These are phyloP conservation scores for Proterorhinus semilunaris DNA, from an alignment of 2,113 vertebrate species.

Conservation along the genomic window DNA sequence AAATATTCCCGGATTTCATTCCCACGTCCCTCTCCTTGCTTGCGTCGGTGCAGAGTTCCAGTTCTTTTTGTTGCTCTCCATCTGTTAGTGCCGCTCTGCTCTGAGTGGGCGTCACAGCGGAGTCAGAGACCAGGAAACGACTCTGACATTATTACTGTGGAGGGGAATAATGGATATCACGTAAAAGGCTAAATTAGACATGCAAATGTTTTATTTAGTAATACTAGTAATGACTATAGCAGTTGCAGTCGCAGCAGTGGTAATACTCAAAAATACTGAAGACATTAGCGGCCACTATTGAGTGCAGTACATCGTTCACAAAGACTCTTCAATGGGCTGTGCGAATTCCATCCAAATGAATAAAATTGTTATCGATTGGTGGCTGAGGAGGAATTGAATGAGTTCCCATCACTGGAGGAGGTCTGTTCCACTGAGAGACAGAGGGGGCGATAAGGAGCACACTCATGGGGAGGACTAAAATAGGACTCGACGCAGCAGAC, in stretches of 20 bases:
- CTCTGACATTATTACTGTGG: background rate
- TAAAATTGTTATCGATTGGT: background rate
- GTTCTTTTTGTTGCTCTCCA: conserved; percentile 40
- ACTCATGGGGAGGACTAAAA: conserved; percentile 10
- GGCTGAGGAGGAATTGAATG: background rate
- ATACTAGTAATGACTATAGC: too few relatives aligned
- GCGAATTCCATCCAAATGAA: background rate
- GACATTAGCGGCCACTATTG: background rate
- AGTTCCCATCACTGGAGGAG: conserved; percentile 8
- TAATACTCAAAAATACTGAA: background rate
- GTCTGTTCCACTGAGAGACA: conserved; percentile 33
- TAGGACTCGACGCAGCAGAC: conserved; percentile 1
- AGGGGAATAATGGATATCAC: background rate
- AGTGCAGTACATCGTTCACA: background rate
- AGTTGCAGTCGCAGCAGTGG: background rate
- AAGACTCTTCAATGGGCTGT: background rate
- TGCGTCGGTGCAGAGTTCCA: background rate
- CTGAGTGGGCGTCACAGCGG: conserved; percentile 55
- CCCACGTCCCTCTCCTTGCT: conserved; percentile 3
- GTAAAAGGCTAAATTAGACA: background rate
- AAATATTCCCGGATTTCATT: conserved; percentile 7
- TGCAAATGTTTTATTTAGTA: conserved; percentile 5
- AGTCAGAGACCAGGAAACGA: conserved; percentile 18
- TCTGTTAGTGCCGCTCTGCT: conserved; percentile 50
- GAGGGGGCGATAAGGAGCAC: conserved; percentile 41